Percentiles rank a stretch among this genome's conserved stretches.
Evolutionary conservation across 2,797 vertebrate genomes (phyloP).

Genomic region (Poeciliopsis turneri): DNA sequence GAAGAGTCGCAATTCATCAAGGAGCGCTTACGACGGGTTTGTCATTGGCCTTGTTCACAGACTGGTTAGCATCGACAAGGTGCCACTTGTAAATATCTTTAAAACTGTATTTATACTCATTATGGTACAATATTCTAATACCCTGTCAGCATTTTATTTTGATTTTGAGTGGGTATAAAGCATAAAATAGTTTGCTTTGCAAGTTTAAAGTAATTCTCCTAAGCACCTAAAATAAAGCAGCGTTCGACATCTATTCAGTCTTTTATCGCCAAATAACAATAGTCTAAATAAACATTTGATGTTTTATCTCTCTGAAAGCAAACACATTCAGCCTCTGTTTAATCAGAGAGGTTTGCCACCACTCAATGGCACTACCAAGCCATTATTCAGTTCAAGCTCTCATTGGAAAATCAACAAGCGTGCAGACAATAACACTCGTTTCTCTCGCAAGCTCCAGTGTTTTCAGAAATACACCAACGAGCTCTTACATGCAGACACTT

Average conservation of each 20-base stretch:
- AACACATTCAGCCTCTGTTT: slow-evolving; percentile 1
- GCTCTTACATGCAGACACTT: slow-evolving; percentile 40
- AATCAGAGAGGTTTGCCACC: slow-evolving; percentile 16
- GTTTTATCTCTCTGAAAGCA: neutral
- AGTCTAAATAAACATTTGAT: neutral
- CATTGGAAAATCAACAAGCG: slow-evolving; percentile 33
- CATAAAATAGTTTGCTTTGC: neutral
- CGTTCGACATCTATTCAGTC: neutral
- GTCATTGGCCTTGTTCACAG: slow-evolving; percentile 12
- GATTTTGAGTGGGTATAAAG: neutral
- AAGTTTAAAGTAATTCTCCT: neutral
- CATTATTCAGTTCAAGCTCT: slow-evolving; percentile 25
- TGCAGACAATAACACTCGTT: slow-evolving; percentile 38
- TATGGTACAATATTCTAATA: neutral
- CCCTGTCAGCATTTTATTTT: neutral
- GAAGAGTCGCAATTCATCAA: slow-evolving; percentile 89
- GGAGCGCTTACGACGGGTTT: slow-evolving; percentile 86
- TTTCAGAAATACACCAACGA: slow-evolving; percentile 33
- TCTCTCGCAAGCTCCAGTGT: slow-evolving; percentile 51
- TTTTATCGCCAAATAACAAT: neutral
- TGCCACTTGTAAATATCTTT: neutral
- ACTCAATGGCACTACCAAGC: slow-evolving; percentile 10
- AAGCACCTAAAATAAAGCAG: neutral
- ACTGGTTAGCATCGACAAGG: neutral
- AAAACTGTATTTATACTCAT: neutral